Percentiles rank a stretch among this genome's conserved stretches.
Evolutionary conservation across 2,113 vertebrate species (phyloP).

Genomic region (Phocoena phocoena): DNA sequence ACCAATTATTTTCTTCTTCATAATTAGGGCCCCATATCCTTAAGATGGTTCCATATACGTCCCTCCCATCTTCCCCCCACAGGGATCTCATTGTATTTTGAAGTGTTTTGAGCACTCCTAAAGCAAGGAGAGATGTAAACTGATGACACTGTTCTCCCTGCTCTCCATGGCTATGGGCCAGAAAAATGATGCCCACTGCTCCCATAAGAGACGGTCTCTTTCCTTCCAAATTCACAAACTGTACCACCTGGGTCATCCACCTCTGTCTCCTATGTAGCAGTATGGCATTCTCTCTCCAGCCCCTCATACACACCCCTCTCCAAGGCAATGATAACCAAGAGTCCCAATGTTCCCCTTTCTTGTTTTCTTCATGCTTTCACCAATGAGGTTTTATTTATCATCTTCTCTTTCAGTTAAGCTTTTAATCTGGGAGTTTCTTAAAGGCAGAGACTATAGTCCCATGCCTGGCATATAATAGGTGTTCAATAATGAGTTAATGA

Average conservation of each 20-base stretch:
- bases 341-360: background rate
- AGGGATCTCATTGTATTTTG: background rate
- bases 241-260: background rate
- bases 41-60: background rate
- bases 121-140: background rate
- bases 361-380: background rate
- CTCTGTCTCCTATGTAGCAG: background rate
- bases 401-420: background rate
- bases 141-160: background rate
- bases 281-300: background rate
- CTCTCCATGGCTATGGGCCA: background rate
- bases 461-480: background rate
- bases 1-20: slow-evolving; percentile 8
- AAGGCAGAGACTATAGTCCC: background rate
- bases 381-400: background rate
- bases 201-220: background rate
- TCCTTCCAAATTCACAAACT: background rate
- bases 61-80: background rate
- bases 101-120: background rate
- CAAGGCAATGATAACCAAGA: background rate
- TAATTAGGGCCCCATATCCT: background rate
- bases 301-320: background rate
- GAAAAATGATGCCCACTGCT: background rate
- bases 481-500: background rate
- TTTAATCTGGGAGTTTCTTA: slow-evolving; percentile 10